phyloP scores from a whole-genome alignment of 1,140 invertebrate genomes.

The Drosophila pectinifera region DNA sequence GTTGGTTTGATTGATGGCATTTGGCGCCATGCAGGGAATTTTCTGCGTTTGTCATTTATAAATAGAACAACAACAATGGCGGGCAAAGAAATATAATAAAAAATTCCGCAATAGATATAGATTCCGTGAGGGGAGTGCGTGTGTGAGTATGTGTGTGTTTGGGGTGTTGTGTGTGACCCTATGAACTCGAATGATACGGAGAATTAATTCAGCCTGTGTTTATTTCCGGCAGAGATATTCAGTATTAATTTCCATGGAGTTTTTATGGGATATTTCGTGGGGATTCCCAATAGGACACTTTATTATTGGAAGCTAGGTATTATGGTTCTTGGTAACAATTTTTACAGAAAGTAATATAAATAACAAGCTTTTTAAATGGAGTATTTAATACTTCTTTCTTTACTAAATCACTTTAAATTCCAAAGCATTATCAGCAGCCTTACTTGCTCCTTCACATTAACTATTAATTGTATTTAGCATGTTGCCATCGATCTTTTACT shows the following conservation, averaged over 20 bases:
- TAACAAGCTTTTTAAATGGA: too few relatives aligned
- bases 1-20: conserved; percentile 62
- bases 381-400: neutral
- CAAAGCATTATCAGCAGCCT: conserved; percentile 1
- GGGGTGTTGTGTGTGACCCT: conserved; percentile 23
- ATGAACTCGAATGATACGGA: conserved; percentile 33
- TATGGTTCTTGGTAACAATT: neutral
- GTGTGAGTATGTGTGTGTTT: neutral
- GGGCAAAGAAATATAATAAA: conserved; percentile 34
- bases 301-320: neutral
- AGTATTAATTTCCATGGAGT: conserved; percentile 7
- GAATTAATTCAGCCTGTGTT: conserved; percentile 12
- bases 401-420: neutral
- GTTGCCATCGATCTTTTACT: conserved; percentile 1
- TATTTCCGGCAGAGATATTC: neutral
- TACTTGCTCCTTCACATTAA: neutral
- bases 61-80: conserved; percentile 45
- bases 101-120: conserved; percentile 43
- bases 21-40: conserved; percentile 41
- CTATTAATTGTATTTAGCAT: neutral
- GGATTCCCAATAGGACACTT: neutral
- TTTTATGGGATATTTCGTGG: neutral
- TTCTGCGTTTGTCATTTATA: conserved; percentile 59
- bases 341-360: neutral
- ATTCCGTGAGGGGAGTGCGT: conserved; percentile 7